Percentiles rank a stretch among this genome's conserved stretches.
These are phyloP conservation scores for Allobates femoralis DNA, from an alignment of 2,797 vertebrate species.

Conservation along the genomic window DNA sequence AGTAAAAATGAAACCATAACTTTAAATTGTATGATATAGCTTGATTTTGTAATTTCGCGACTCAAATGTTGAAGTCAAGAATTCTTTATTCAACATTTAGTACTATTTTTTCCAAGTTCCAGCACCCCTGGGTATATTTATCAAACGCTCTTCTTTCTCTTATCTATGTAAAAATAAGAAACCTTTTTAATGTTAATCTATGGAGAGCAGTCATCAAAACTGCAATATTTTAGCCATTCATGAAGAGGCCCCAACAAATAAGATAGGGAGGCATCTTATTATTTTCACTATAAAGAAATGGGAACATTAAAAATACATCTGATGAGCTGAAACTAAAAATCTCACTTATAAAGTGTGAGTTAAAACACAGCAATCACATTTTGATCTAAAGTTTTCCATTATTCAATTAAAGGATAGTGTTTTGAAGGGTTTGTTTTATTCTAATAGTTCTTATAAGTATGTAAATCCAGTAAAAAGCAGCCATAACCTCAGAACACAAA, in stretches of 20 bases:
- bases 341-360: not conserved
- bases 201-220: constrained; percentile 41
- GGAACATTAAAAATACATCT: constrained; percentile 33
- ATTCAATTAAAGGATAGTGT: not conserved
- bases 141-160: constrained; percentile 23
- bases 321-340: not conserved
- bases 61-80: not conserved
- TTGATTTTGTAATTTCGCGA: not conserved
- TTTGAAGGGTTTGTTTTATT: not conserved
- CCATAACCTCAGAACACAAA: not conserved
- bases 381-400: constrained; percentile 19
- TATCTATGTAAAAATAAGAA: constrained; percentile 31
- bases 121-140: constrained; percentile 29
- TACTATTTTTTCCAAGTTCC: constrained; percentile 31
- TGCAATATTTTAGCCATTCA: constrained; percentile 28
- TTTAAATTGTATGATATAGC: not conserved
- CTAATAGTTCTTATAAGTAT: not conserved
- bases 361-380: not conserved
- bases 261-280: constrained; percentile 19
- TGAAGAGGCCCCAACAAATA: constrained; percentile 30
- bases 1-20: not conserved
- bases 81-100: constrained; percentile 20
- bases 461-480: constrained; percentile 1
- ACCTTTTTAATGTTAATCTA: constrained; percentile 31
- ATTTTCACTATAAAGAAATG: constrained; percentile 21